Evolutionary conservation across 2,888 invertebrate genomes (phyloP).

Genomic region (Eremobia ochroleuca): DNA sequence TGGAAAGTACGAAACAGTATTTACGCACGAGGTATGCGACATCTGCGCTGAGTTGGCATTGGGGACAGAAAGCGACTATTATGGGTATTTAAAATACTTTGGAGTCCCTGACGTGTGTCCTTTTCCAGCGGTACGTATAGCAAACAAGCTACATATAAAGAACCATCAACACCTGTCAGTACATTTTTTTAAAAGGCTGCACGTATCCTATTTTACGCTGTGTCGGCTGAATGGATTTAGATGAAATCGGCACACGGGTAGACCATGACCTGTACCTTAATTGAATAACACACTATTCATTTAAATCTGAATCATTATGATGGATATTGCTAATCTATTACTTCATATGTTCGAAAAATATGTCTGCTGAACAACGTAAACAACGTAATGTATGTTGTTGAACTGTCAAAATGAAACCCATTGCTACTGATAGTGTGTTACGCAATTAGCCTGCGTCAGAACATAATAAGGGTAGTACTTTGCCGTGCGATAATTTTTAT

Average conservation of each 20-base stretch:
- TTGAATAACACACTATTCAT: no score
- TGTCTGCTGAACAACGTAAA: no score
- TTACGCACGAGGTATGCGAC: constrained; percentile 76
- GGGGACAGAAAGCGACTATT: constrained; percentile 70
- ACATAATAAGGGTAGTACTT: neutral
- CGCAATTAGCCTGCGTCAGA: neutral
- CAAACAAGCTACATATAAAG: neutral
- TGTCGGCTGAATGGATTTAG: neutral
- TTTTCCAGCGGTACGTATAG: constrained; percentile 75
- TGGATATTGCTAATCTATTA: no score
- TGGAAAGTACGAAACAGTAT: constrained; percentile 72
- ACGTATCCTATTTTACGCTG: neutral
- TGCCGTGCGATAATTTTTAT: neutral
- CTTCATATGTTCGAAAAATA: no score
- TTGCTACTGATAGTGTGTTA: no score
- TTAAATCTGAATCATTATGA: no score
- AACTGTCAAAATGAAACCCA: no score
- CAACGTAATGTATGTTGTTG: no score
- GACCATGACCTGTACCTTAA: neutral
- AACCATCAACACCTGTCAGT: neutral
- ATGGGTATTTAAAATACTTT: constrained; percentile 72
- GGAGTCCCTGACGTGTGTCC: constrained; percentile 77
- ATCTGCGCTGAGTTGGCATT: constrained; percentile 75
- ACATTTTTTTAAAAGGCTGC: neutral
- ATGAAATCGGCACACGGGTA: neutral